Conservation (phyloP, 2,113 vertebrate species). For the Rhabdornis inornatus region DNA sequence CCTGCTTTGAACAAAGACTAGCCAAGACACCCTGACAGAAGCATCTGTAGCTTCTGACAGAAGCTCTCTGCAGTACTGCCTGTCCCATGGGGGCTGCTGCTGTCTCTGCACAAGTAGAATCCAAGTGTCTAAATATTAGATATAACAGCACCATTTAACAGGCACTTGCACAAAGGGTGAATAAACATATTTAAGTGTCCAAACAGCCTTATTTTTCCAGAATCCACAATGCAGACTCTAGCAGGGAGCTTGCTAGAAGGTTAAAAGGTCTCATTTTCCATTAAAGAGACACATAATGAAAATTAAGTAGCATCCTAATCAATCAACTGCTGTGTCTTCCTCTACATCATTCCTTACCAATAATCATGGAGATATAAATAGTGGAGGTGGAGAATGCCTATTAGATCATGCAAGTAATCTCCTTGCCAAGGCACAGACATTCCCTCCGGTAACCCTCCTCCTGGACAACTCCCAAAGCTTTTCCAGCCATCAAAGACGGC, state of each 20-base stretch:
- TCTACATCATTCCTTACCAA: background rate
- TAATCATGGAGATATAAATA: background rate
- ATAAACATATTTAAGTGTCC: background rate
- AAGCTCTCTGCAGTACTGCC: background rate
- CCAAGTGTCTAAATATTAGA: background rate
- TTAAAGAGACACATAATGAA: background rate
- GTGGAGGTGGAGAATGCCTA: background rate
- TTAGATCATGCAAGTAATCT: background rate
- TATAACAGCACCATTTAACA: background rate
- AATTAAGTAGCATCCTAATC: background rate
- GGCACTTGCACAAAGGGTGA: background rate
- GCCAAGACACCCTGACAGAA: background rate
- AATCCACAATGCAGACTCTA: slow-evolving; percentile 9
- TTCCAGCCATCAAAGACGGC: background rate
- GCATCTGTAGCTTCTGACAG: too few relatives aligned
- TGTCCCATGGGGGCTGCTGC: background rate
- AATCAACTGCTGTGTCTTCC: background rate
- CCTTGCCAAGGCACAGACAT: background rate
- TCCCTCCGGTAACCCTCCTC: background rate
- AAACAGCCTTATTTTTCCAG: slow-evolving; percentile 29
- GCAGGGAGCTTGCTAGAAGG: background rate
- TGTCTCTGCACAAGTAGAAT: background rate
- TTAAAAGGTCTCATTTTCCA: background rate
- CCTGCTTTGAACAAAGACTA: background rate
- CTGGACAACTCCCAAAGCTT: background rate